Conservation (phyloP, 2,888 invertebrate genomes). For the Troilus luridus region DNA sequence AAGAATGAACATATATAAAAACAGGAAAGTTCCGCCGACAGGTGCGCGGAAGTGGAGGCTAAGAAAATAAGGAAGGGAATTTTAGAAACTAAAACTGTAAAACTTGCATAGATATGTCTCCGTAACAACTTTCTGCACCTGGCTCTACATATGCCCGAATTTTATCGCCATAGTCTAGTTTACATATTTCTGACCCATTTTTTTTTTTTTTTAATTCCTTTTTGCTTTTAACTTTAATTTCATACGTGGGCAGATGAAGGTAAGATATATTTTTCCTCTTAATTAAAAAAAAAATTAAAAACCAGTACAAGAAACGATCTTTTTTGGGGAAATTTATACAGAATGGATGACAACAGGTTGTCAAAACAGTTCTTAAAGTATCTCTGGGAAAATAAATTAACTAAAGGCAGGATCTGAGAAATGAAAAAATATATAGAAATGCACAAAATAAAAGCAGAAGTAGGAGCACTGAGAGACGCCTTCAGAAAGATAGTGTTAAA, state of each 20-base stretch:
- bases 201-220: background rate
- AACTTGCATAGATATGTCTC: background rate
- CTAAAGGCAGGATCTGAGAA: no score
- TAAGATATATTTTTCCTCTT: background rate
- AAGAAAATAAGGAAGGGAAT: conserved; percentile 36
- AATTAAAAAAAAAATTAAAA: no score
- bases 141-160: conserved; percentile 8
- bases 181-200: conserved; percentile 28
- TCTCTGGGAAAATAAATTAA: no score
- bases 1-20: conserved; percentile 20
- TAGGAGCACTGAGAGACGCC: no score
- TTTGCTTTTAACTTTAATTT: background rate
- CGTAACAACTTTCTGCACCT: background rate
- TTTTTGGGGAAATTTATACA: no score
- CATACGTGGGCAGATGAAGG: background rate
- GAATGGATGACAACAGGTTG: no score
- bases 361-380: no score
- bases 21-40: conserved; percentile 8
- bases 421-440: no score
- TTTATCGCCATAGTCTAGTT: background rate
- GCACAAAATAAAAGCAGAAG: no score
- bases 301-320: no score
- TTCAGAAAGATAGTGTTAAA: no score
- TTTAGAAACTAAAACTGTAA: conserved; percentile 48
- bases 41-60: conserved; percentile 1